These are phyloP conservation scores for Hydrochoerus hydrochaeris DNA, from an alignment of 2,113 vertebrate species.

Conservation along the genomic window DNA sequence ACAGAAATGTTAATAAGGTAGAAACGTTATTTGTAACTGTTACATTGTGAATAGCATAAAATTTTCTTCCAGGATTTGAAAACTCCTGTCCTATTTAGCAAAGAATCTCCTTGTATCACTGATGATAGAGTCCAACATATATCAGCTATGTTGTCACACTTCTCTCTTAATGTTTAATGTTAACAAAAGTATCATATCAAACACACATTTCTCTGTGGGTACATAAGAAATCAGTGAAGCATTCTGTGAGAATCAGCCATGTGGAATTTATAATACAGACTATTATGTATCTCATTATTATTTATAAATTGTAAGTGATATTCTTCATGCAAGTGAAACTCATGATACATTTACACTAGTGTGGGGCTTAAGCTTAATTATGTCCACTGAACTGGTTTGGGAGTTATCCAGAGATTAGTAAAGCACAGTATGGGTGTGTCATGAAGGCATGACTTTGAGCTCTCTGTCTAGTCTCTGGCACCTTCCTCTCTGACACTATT, in stretches of 20 bases:
- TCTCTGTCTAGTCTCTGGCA: background rate
- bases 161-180: background rate
- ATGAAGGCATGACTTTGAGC: background rate
- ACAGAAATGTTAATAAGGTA: background rate
- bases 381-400: background rate
- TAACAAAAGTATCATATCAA: background rate
- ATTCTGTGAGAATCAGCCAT: background rate
- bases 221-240: background rate
- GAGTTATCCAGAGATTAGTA: background rate
- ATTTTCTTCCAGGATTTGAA: background rate
- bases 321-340: background rate
- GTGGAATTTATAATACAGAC: background rate
- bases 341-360: background rate
- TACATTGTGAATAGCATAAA: background rate
- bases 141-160: background rate
- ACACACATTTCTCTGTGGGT: background rate
- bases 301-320: background rate
- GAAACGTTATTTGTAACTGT: background rate
- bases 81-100: background rate
- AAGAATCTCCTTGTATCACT: background rate
- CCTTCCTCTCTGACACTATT: background rate
- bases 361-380: background rate
- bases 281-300: background rate
- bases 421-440: background rate
- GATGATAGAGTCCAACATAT: background rate